These are phyloP conservation scores for Rhagoletis pomonella DNA, from an alignment of 1,140 invertebrate species.

Conservation along the genomic window DNA sequence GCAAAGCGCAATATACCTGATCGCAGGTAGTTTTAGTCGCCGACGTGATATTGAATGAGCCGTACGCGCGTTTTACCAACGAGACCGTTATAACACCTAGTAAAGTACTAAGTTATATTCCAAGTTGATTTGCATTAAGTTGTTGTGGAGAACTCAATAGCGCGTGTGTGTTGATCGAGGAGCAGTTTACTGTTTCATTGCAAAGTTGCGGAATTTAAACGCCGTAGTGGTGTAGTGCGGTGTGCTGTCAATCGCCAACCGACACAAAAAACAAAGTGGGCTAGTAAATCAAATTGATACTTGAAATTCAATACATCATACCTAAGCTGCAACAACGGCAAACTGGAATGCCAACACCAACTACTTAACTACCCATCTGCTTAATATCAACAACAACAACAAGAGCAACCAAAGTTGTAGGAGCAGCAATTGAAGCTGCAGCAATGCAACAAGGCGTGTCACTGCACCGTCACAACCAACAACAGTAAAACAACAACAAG, in stretches of 20 bases:
- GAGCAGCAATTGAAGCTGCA: conserved; percentile 22
- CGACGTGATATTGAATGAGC: conserved; percentile 58
- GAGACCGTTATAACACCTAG: background rate
- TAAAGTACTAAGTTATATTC: background rate
- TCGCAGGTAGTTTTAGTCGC: conserved; percentile 53
- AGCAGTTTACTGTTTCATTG: background rate
- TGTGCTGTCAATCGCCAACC: background rate
- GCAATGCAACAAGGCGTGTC: conserved; percentile 36
- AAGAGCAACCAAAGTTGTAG: background rate
- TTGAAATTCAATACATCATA: background rate
- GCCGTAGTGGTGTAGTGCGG: background rate
- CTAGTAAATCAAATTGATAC: conserved; percentile 15
- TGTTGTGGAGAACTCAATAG: background rate
- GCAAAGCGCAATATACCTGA: conserved; percentile 41
- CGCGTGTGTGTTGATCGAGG: background rate
- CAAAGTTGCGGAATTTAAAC: background rate
- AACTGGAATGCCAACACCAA: conserved; percentile 15
- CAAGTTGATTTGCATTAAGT: conserved; percentile 15
- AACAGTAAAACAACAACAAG: background rate
- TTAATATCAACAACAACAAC: conserved; percentile 10
- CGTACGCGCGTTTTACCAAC: conserved; percentile 42
- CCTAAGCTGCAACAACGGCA: background rate
- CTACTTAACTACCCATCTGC: background rate
- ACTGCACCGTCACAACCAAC: background rate
- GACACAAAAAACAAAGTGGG: background rate